phyloP scores from a whole-genome alignment of 1,140 invertebrate genomes.

The Zophobas atratus region DNA sequence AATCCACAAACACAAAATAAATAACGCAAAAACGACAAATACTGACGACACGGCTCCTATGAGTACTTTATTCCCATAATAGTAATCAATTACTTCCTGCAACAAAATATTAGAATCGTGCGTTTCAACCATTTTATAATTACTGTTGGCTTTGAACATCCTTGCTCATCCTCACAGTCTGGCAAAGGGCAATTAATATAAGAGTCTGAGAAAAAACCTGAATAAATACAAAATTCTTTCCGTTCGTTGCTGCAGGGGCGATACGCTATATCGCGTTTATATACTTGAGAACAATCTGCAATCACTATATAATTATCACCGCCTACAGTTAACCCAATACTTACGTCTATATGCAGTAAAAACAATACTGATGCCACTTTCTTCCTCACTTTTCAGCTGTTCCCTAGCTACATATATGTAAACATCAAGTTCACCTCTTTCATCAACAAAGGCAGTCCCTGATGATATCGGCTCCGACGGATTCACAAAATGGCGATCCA shows the following conservation, averaged over 20 bases:
- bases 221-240: slow-evolving; percentile 51
- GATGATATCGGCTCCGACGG: slow-evolving; percentile 1
- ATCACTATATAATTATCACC: slow-evolving; percentile 1
- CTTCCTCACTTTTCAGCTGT: slow-evolving; percentile 21
- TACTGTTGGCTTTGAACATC: slow-evolving; percentile 39
- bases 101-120: neutral
- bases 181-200: slow-evolving; percentile 55
- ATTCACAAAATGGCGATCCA: slow-evolving; percentile 43
- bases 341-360: slow-evolving; percentile 52
- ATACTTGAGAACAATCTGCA: slow-evolving; percentile 46
- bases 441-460: slow-evolving; percentile 43
- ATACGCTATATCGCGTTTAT: slow-evolving; percentile 22
- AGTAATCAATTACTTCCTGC: slow-evolving; percentile 12
- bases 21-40: slow-evolving; percentile 46
- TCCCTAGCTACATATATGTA: slow-evolving; percentile 45
- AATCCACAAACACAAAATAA: slow-evolving; percentile 50
- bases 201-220: slow-evolving; percentile 52
- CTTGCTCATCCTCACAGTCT: slow-evolving; percentile 52
- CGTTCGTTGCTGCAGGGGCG: slow-evolving; percentile 34
- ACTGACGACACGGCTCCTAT: slow-evolving; percentile 47
- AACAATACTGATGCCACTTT: slow-evolving; percentile 51
- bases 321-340: neutral
- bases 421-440: slow-evolving; percentile 46
- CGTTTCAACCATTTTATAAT: neutral
- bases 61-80: slow-evolving; percentile 49